phyloP scores from a whole-genome alignment of 2,797 vertebrate genomes.

The Eleutherodactylus coqui region DNA sequence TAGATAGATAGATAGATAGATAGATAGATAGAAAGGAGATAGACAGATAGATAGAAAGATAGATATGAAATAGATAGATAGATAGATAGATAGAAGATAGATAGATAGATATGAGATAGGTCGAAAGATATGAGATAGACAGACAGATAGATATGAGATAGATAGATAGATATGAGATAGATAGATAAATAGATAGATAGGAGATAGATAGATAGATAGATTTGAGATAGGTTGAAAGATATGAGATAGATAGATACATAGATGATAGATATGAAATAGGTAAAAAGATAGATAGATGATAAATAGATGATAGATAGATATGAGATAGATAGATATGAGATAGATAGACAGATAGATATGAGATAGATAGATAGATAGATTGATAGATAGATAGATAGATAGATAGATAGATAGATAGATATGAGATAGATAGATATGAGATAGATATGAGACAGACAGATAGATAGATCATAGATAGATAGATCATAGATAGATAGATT shows the following conservation, averaged over 20 bases:
- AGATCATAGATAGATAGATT: neutral
- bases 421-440: too few species aligned
- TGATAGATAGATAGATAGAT: neutral
- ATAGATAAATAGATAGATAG: neutral
- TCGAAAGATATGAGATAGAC: neutral
- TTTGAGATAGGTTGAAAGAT: neutral
- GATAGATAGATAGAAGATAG: neutral
- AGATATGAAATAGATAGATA: neutral
- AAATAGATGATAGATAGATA: neutral
- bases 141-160: too few species aligned
- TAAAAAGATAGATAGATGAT: constrained; percentile 28
- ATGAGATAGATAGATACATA: too few species aligned
- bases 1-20: constrained; percentile 13
- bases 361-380: constrained; percentile 5
- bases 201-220: neutral
- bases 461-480: neutral
- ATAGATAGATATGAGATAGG: neutral
- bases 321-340: neutral
- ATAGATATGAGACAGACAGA: neutral
- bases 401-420: neutral
- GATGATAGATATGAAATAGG: too few species aligned
- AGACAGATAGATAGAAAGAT: neutral
- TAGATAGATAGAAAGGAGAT: constrained; percentile 7
- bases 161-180: neutral
- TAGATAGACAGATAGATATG: constrained; percentile 1